Conservation (phyloP, 2,113 vertebrate species). For the Colius striatus region DNA sequence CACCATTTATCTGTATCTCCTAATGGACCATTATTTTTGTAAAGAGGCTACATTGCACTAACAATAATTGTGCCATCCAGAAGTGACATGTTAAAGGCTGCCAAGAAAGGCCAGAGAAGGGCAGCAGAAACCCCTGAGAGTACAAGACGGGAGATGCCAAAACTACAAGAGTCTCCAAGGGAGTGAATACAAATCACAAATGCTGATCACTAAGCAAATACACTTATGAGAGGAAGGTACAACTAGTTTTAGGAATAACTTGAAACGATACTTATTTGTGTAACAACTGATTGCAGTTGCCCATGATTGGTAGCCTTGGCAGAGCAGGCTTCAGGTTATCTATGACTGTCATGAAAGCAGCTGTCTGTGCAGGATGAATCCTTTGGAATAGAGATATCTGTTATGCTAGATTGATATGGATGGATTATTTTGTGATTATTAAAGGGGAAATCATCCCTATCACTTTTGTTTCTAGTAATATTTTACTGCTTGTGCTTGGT, state of each 20-base stretch:
- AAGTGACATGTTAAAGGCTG: background rate
- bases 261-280: background rate
- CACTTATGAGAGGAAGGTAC: background rate
- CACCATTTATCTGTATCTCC: background rate
- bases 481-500: background rate
- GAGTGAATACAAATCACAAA: background rate
- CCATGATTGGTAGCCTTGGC: background rate
- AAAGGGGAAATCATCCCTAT: background rate
- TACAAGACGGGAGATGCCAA: background rate
- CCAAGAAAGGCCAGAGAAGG: background rate
- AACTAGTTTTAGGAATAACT: background rate
- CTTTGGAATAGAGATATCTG: rapidly evolving
- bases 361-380: background rate
- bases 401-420: background rate
- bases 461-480: background rate
- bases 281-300: background rate
- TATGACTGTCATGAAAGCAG: background rate
- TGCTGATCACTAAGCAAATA: background rate
- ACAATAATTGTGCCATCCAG: background rate
- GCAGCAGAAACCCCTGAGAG: background rate
- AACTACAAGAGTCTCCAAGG: background rate
- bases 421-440: background rate
- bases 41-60: background rate
- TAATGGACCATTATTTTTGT: background rate
- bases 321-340: background rate